Percentiles rank a stretch among this genome's conserved stretches.
These are phyloP conservation scores for Eristalis intricaria DNA, from an alignment of 2,888 invertebrate species.

Conservation along the genomic window DNA sequence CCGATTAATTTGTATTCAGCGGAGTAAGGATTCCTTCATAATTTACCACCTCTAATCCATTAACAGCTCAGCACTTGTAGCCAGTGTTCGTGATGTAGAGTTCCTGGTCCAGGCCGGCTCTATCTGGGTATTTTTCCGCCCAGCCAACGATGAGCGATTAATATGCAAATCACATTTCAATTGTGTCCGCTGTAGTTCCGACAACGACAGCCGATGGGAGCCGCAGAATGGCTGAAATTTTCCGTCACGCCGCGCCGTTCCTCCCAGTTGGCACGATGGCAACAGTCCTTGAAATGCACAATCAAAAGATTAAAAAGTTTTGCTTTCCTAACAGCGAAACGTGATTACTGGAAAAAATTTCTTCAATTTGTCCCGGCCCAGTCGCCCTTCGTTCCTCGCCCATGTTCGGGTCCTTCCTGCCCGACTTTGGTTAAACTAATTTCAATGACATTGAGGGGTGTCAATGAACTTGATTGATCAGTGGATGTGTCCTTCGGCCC, in stretches of 20 bases:
- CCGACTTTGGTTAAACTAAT: slow-evolving; percentile 1
- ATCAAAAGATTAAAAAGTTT: slow-evolving; percentile 15
- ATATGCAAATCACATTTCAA: slow-evolving; percentile 43
- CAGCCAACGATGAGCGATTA: slow-evolving; percentile 11
- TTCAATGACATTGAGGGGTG: slow-evolving; percentile 24
- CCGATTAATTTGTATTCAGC: slow-evolving; percentile 23
- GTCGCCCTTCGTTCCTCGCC: neutral
- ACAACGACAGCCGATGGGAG: neutral
- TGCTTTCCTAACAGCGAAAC: neutral
- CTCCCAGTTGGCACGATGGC: neutral
- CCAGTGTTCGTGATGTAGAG: neutral
- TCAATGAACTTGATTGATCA: slow-evolving; percentile 40
- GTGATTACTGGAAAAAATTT: slow-evolving; percentile 1
- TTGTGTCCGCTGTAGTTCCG: slow-evolving; percentile 21
- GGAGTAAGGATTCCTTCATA: neutral
- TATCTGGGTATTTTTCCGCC: neutral
- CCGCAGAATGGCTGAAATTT: neutral
- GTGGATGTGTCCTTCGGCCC: neutral
- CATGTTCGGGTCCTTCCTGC: neutral
- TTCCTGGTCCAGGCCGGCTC: neutral
- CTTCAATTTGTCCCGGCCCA: no score
- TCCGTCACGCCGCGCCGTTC: neutral
- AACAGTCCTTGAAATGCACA: slow-evolving; percentile 21
- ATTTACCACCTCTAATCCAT: slow-evolving; percentile 37
- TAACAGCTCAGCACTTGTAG: slow-evolving; percentile 22